Evolutionary conservation across 2,888 invertebrate species (phyloP), one percentile per base, ranked within the genome.

Genomic region (Thyatira batis): DNA sequence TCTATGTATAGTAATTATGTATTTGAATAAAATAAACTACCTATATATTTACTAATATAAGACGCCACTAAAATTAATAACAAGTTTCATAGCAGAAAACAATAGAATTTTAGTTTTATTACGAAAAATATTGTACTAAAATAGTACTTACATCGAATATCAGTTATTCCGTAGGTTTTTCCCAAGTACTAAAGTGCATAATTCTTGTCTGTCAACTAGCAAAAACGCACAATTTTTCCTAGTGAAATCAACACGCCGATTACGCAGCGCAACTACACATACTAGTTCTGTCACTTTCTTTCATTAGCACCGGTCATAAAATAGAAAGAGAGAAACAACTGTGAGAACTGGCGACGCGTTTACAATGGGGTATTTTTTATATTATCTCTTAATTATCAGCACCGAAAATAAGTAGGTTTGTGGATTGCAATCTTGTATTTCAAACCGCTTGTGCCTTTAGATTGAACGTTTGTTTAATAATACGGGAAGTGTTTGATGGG

Each of bases 321-420:
- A 45, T 55, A 71, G 76, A 82, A 61, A 62, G 79, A 78, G 76
- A 80, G 55, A 70, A 65, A 65, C 57, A 63, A 71, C 57, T 69
- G 73, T 82, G 83, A 61, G 84, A 84, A 80, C 71, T 53, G 54
- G 53, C 55, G 58, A 63, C 65, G 54, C 53, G 59, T 69, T 27
- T 63, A 78, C 78, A 80, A 82, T 79, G 63, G 66, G 63, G 69
- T 62, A 67, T 65, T 77, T 80, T 76, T 71, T 17, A n/a, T 58
- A 63, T 72, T 71, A 71, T 73, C 63, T 75, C 54, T 67, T 76
- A 70, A 73, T 78, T 70, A 63, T 58, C 50, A 53, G 55, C 61
- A 54, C 61, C 54, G 58, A 57, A 60, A 68, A 58, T 57, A 73
- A 68, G 67, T 76, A 63, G 76, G 78, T 75, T 76, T 79, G 73